Evolutionary conservation across 2,888 invertebrate species (phyloP).

Genomic region (Peribatodes rhomboidaria): DNA sequence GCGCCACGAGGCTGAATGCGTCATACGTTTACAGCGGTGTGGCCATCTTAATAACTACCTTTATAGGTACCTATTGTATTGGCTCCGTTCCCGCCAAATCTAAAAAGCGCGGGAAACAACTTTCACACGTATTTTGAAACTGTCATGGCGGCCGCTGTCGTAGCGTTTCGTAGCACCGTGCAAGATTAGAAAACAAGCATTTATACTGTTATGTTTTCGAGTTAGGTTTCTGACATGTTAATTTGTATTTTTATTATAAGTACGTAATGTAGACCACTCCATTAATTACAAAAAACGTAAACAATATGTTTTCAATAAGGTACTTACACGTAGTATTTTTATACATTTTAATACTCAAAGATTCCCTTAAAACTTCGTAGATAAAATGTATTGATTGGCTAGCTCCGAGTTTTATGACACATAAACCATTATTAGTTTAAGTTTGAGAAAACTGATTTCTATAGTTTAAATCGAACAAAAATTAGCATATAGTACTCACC

Average conservation of each 20-base stretch:
- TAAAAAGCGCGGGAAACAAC: slow-evolving; percentile 62
- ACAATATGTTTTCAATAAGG: neutral
- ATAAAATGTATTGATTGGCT: no score
- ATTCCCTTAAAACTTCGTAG: no score
- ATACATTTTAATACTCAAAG: no score
- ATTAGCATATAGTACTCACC: no score
- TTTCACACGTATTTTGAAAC: slow-evolving; percentile 58
- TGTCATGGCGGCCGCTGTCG: slow-evolving; percentile 40
- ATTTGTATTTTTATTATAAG: neutral
- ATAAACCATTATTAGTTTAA: no score
- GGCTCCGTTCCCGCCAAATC: slow-evolving; percentile 59
- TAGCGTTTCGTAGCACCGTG: slow-evolving; percentile 44
- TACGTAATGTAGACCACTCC: neutral
- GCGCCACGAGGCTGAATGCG: slow-evolving; percentile 59
- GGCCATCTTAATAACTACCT: slow-evolving; percentile 34
- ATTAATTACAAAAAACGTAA: neutral
- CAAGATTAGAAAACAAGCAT: slow-evolving; percentile 8
- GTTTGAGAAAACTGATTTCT: no score
- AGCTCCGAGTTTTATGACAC: no score
- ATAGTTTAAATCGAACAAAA: no score
- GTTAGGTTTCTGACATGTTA: neutral
- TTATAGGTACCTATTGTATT: slow-evolving; percentile 14
- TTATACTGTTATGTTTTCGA: neutral
- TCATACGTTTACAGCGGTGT: slow-evolving; percentile 51
- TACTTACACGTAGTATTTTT: no score